A percentile compares a stretch with the other conserved stretches of the same genome.
Evolutionary conservation across 64 coral and sea anemone species (phyloP).

Genomic region (Montipora efflorescens): DNA sequence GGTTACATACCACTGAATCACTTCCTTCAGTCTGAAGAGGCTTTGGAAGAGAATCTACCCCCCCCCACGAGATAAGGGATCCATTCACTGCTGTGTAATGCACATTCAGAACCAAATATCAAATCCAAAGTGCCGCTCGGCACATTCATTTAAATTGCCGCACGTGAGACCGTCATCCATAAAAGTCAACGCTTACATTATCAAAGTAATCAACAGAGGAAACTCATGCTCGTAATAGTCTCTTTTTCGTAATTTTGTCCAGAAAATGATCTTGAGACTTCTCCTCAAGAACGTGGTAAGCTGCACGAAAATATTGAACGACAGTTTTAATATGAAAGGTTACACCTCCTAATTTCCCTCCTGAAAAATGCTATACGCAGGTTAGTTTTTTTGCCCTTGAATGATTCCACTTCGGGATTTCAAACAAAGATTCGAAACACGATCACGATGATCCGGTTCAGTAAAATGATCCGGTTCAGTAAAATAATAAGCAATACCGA

Average conservation of each 20-base stretch:
- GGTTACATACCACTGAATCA: background rate
- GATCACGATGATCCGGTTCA: no score
- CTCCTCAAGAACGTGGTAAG: background rate
- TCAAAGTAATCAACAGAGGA: background rate
- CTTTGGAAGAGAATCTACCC: no score
- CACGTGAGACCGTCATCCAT: background rate
- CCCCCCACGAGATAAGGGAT: background rate
- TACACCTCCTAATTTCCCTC: background rate
- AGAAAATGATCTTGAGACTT: background rate
- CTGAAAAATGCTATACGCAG: no score
- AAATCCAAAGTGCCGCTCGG: background rate
- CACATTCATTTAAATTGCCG: background rate
- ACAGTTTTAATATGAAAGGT: background rate
- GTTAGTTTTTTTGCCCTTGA: no score
- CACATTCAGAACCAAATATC: constrained; percentile 15
- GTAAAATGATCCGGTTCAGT: no score
- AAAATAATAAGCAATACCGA: no score
- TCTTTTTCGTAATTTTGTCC: background rate
- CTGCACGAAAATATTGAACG: background rate
- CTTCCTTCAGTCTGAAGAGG: background rate
- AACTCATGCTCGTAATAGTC: background rate
- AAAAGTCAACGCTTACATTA: background rate
- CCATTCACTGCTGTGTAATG: background rate
- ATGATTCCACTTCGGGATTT: no score
- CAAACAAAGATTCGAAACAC: no score